Evolutionary conservation across 2,888 invertebrate species (phyloP).

Genomic region (Thalpophila matura): DNA sequence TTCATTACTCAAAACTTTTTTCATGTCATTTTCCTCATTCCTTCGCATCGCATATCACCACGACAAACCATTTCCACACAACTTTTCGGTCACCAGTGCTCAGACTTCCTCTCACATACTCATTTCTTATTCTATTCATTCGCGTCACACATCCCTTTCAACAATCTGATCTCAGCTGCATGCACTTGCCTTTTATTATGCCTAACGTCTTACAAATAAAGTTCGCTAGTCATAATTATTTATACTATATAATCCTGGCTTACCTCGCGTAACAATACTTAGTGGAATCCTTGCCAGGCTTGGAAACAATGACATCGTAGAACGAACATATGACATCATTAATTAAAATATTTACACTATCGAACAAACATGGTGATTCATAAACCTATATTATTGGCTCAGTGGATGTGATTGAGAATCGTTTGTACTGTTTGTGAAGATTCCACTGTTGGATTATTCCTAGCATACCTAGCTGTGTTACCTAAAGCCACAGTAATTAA

Average conservation of each 20-base stretch:
- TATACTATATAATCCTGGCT: neutral
- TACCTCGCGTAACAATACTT: conserved; percentile 13
- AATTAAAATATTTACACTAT: conserved; percentile 63
- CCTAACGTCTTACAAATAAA: neutral
- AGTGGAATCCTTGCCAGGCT: neutral
- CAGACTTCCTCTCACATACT: too few relatives aligned
- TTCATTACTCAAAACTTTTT: too few relatives aligned
- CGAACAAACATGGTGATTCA: conserved; percentile 59
- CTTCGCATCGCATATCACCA: too few relatives aligned
- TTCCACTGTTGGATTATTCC: neutral
- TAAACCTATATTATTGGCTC: conserved; percentile 41
- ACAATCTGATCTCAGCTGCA: too few relatives aligned
- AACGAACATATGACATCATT: conserved; percentile 64
- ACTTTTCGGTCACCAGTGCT: too few relatives aligned
- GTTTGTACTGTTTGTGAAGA: conserved; percentile 27
- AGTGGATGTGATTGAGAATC: conserved; percentile 18
- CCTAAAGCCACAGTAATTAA: neutral
- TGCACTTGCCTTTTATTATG: too few relatives aligned
- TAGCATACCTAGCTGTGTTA: neutral
- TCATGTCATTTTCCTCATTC: too few relatives aligned
- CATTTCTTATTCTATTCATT: too few relatives aligned
- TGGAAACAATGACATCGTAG: conserved; percentile 46
- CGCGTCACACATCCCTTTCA: too few relatives aligned
- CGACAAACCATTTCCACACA: too few relatives aligned
- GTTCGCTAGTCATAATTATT: neutral